Conservation (phyloP, 2,113 vertebrate genomes). For the Burhinus oedicnemus region DNA sequence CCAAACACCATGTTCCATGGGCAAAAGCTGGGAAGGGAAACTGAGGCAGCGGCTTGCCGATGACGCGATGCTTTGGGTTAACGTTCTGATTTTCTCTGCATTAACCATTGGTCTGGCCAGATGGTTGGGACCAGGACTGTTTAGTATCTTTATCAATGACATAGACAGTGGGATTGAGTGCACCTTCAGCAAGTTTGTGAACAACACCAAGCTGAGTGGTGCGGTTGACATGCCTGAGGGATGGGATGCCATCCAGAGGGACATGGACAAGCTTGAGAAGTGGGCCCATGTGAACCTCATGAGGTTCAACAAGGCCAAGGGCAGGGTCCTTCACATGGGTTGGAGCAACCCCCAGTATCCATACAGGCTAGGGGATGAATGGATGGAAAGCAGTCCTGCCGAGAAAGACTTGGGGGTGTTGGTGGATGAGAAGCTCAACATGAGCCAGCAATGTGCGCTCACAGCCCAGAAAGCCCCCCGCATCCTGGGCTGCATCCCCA, state of each 20-base stretch:
- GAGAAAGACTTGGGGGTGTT: background rate
- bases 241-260: too few species aligned
- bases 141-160: background rate
- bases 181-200: background rate
- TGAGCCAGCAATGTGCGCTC: rapidly evolving
- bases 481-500: too few species aligned
- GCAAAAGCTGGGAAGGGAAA: background rate
- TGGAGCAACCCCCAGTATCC: background rate
- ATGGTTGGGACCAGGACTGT: too few species aligned
- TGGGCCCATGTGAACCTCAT: rapidly evolving
- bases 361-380: background rate
- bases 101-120: background rate
- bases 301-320: background rate
- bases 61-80: background rate
- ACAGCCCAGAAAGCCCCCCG: background rate
- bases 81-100: rapidly evolving
- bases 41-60: background rate
- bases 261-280: background rate
- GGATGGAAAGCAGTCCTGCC: background rate
- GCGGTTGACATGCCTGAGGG: rapidly evolving
- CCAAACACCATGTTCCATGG: background rate
- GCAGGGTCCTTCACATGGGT: background rate
- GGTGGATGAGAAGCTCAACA: background rate
- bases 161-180: rapidly evolving
- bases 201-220: background rate